These are phyloP conservation scores for Drosophila rufa DNA, from an alignment of 1,140 invertebrate species.

Conservation along the genomic window DNA sequence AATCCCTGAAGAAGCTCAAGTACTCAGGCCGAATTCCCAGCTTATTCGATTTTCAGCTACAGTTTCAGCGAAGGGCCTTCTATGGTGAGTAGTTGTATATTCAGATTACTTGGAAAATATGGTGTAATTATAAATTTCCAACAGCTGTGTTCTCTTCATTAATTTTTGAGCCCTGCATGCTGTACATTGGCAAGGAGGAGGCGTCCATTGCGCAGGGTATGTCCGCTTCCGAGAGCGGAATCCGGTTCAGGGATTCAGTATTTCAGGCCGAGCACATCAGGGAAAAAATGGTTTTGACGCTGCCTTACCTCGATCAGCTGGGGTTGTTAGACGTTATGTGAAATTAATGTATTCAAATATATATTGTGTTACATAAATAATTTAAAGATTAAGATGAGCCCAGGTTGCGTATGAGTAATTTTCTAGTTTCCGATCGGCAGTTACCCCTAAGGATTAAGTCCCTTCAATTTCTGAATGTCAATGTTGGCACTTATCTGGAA, in stretches of 20 bases:
- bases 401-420: too few species aligned
- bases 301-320: constrained; percentile 59
- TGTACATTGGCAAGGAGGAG: constrained; percentile 48
- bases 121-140: background rate
- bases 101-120: background rate
- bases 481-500: background rate
- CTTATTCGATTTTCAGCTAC: constrained; percentile 61
- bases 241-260: constrained; percentile 35
- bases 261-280: constrained; percentile 44
- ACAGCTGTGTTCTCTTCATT: constrained; percentile 17
- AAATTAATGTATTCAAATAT: background rate
- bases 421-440: background rate
- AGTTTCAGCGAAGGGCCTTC: constrained; percentile 53
- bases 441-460: background rate
- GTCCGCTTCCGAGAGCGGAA: constrained; percentile 22
- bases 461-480: too few species aligned
- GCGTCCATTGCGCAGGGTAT: constrained; percentile 54
- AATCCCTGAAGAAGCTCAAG: constrained; percentile 44
- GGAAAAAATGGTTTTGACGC: constrained; percentile 32
- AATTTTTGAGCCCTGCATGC: constrained; percentile 50
- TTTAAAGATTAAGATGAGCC: too few species aligned
- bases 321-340: constrained; percentile 68
- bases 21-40: constrained; percentile 54
- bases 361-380: too few species aligned
- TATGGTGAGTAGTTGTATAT: constrained; percentile 43